These are phyloP conservation scores for Engystomops pustulosus DNA, from an alignment of 2,113 vertebrate species.

Conservation along the genomic window DNA sequence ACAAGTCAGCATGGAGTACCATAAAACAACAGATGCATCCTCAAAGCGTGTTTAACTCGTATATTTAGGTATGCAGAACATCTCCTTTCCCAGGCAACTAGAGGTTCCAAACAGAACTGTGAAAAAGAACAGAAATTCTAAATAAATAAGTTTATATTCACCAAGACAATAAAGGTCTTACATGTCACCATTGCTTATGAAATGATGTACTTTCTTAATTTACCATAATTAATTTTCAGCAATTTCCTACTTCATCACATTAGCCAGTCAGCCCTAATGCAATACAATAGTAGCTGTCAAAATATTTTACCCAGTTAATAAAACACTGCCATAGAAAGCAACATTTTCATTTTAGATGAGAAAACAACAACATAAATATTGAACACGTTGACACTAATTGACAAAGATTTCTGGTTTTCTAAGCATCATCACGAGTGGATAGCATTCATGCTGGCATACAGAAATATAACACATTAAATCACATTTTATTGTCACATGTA, in stretches of 20 bases:
- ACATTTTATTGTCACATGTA: constrained; percentile 72
- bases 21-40: constrained; percentile 52
- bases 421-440: constrained; percentile 65
- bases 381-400: constrained; percentile 76
- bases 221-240: constrained; percentile 69
- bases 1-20: constrained; percentile 48
- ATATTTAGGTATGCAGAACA: constrained; percentile 49
- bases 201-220: constrained; percentile 70
- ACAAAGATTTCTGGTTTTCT: constrained; percentile 72
- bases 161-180: constrained; percentile 71
- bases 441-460: constrained; percentile 70
- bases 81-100: constrained; percentile 24
- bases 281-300: constrained; percentile 80
- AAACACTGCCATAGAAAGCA: constrained; percentile 72
- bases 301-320: constrained; percentile 75
- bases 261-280: constrained; percentile 71
- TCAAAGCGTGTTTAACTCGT: constrained; percentile 32
- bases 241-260: constrained; percentile 70
- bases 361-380: constrained; percentile 78
- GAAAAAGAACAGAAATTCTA: constrained; percentile 21
- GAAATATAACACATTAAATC: constrained; percentile 73
- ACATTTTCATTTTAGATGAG: constrained; percentile 74
- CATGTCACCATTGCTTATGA: constrained; percentile 73
- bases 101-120: not conserved
- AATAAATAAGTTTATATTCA: constrained; percentile 55